Base-by-base conservation (phyloP, 1,140 invertebrate species). In the Leptinotarsa defecta region DNA sequence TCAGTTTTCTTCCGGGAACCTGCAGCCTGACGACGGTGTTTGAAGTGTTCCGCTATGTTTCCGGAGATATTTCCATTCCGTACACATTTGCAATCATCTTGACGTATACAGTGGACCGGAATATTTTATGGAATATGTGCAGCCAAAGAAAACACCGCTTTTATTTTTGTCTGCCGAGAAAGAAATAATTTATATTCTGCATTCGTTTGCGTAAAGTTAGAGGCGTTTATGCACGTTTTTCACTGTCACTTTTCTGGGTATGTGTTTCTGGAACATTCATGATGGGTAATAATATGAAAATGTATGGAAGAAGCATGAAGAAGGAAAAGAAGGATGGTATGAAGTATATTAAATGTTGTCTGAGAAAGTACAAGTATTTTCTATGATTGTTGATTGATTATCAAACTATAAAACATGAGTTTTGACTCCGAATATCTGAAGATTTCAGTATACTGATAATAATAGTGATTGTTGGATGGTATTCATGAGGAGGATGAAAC, bases 11-110 rank as follows among this genome's bases (percentile, higher is more conserved):
- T 57, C 2, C 52, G 52, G 52, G 3, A 5, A 57, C 52, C 34
- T 43, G 8, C 34, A 11, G 34, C 8, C 27, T 34, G 52, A 57
- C 15, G 15, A 13, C 52, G 52, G 52, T 19, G 52, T 57, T 57
- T 57, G 52, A 57, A 57, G 52, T 57, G 17, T 57, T 43, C 34
- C 34, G 34, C 34, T 43, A 43, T 43, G 34, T 43, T 57, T 74
- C 74, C 74, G 67, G 77, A 64, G 65, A 69, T 75, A 63, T 74
- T 75, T 74, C 48, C 68, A 68, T 68, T 68, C 24, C 43, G 68
- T 73, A 61, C 68, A 57, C 71, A 65, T 68, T 76, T 74, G 49
- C 73, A 69, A 67, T 67, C 64, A 67, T 34, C 64, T 17, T 24
- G 22, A 22, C 64, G 64, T 20, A 67, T 34, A 67, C 64, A 57